Evolutionary conservation across 2,888 invertebrate species (phyloP).

Genomic region (Furcula furcula): DNA sequence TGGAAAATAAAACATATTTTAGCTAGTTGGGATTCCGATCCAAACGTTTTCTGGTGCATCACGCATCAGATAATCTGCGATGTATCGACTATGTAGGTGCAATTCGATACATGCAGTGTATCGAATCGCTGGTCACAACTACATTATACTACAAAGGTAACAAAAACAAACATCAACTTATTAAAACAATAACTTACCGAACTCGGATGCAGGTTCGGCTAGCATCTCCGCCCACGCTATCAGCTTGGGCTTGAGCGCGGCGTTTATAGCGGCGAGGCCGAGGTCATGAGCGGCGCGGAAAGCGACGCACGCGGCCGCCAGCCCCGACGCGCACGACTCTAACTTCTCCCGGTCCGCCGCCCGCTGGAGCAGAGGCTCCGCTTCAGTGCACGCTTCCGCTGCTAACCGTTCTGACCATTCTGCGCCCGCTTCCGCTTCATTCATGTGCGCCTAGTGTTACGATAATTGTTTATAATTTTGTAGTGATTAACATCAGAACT

Average conservation of each 20-base stretch:
- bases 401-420: constrained; percentile 95
- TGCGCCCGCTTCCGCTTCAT: constrained; percentile 95
- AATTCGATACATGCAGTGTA: too few species aligned
- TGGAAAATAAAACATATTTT: too few species aligned
- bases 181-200: too few species aligned
- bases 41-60: too few species aligned
- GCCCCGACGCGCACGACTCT: constrained; percentile 57
- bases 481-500: too few species aligned
- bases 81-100: too few species aligned
- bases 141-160: too few species aligned
- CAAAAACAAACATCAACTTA: too few species aligned
- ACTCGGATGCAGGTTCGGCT: constrained; percentile 37
- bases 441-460: constrained; percentile 88
- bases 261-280: constrained; percentile 43
- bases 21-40: too few species aligned
- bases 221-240: constrained; percentile 52
- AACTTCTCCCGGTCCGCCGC: constrained; percentile 57
- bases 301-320: constrained; percentile 54
- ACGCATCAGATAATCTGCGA: too few species aligned
- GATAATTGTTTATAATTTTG: too few species aligned
- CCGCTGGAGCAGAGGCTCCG: constrained; percentile 82
- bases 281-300: constrained; percentile 54
- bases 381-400: constrained; percentile 87
- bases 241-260: constrained; percentile 45
- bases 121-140: too few species aligned